Conservation (phyloP, 1,140 invertebrate genomes). For the Sarcophaga bullata region DNA sequence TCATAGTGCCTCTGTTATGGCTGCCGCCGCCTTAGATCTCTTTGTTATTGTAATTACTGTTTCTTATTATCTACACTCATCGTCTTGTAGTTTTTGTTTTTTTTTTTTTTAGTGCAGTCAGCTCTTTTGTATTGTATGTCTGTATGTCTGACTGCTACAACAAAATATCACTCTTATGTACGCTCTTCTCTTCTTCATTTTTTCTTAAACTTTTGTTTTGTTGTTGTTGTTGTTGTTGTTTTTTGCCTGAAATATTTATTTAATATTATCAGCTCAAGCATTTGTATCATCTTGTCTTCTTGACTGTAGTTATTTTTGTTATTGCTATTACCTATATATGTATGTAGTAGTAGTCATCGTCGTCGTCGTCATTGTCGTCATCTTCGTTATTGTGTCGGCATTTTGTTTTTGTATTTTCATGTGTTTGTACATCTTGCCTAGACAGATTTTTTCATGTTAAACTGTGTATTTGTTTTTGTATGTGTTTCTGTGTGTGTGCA, state of each 20-base stretch:
- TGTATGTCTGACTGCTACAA: too few relatives aligned
- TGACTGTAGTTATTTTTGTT: too few relatives aligned
- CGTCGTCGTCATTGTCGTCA: neutral
- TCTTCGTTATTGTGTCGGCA: neutral
- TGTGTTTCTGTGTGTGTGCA: neutral
- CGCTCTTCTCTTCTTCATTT: neutral
- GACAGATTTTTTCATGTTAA: neutral
- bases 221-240: too few relatives aligned
- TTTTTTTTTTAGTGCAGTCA: slow-evolving; percentile 10
- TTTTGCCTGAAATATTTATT: neutral
- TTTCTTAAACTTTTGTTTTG: neutral
- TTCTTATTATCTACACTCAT: slow-evolving; percentile 27
- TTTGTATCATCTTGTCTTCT: neutral
- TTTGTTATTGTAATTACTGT: slow-evolving; percentile 39
- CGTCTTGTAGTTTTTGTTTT: neutral
- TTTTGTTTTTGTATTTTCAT: neutral
- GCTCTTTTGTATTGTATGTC: neutral
- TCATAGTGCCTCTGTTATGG: neutral
- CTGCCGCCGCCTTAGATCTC: neutral
- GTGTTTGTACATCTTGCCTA: neutral
- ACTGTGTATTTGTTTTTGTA: neutral
- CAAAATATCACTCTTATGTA: neutral
- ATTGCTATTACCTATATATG: neutral
- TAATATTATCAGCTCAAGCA: neutral
- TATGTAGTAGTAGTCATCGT: too few relatives aligned